Evolutionary conservation across 2,888 invertebrate species (phyloP).

Genomic region (Coenonympha glycerion): DNA sequence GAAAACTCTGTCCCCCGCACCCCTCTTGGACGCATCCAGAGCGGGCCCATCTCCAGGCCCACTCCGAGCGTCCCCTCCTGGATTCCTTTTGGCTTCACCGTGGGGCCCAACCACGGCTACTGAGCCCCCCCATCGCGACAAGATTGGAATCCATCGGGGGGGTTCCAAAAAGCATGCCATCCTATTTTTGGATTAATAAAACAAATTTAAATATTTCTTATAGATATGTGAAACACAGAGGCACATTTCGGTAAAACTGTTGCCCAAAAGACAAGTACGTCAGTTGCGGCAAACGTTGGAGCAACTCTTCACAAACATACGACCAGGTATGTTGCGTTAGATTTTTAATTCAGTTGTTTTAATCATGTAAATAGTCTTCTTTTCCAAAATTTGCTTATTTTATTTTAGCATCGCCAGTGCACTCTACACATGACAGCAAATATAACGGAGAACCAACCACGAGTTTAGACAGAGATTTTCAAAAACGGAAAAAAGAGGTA

Average conservation of each 20-base stretch:
- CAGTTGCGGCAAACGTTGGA: constrained; percentile 87
- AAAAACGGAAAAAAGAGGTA: constrained; percentile 87
- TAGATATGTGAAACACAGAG: constrained; percentile 91
- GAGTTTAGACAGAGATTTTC: constrained; percentile 87
- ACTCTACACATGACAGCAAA: constrained; percentile 56
- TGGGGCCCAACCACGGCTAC: too few species aligned
- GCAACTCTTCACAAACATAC: constrained; percentile 79
- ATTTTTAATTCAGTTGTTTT: constrained; percentile 3
- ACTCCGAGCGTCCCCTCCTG: too few species aligned
- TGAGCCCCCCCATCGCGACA: too few species aligned
- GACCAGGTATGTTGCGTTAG: constrained; percentile 52
- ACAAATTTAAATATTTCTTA: constrained; percentile 26
- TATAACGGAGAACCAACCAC: constrained; percentile 77
- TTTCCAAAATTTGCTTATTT: too few species aligned
- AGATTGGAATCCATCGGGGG: too few species aligned
- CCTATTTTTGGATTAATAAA: neutral
- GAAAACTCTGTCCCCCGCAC: too few species aligned
- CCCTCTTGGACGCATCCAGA: too few species aligned
- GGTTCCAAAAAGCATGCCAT: too few species aligned
- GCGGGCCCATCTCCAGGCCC: too few species aligned
- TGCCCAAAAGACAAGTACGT: constrained; percentile 92
- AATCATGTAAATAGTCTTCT: too few species aligned
- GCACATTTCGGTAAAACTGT: constrained; percentile 84
- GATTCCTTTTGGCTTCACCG: too few species aligned
- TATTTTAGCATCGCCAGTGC: constrained; percentile 60